Conservation (phyloP, 2,797 vertebrate species). For the Cyclura pinguis region DNA sequence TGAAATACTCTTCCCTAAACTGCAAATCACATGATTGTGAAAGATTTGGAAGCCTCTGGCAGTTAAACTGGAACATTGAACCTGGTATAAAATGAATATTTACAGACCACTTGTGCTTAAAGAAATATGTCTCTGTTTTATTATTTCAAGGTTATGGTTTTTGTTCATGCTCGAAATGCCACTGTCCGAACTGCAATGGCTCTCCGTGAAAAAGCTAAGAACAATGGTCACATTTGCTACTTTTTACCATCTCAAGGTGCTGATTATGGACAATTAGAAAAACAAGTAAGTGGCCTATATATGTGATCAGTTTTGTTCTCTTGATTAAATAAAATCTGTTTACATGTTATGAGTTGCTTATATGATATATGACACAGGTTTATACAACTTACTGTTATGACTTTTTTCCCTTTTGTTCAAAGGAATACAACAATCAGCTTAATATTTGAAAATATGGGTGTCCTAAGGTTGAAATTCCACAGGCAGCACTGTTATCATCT, state of each 20-base stretch:
- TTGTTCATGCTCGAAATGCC: conserved; percentile 96
- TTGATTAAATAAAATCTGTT: neutral
- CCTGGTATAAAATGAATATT: conserved; percentile 22
- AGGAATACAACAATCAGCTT: neutral
- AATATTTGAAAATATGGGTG: neutral
- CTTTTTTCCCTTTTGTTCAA: neutral
- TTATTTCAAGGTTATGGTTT: conserved; percentile 94
- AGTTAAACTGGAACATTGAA: neutral
- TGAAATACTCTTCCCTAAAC: neutral
- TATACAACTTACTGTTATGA: neutral
- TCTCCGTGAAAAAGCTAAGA: conserved; percentile 96
- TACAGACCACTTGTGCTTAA: conserved; percentile 41
- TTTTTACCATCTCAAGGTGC: conserved; percentile 89
- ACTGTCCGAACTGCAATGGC: conserved; percentile 94
- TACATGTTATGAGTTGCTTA: neutral
- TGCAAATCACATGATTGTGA: too few species aligned
- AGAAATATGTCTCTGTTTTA: conserved; percentile 57
- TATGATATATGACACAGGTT: neutral
- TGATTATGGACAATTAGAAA: conserved; percentile 94
- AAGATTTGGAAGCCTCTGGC: too few species aligned
- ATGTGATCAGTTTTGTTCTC: neutral
- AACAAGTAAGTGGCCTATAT: conserved; percentile 85
- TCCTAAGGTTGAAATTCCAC: neutral
- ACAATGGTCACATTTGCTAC: conserved; percentile 88
- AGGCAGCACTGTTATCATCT: neutral